Base-by-base conservation (phyloP, 2,113 vertebrate genomes). In the Ovis canadensis region DNA sequence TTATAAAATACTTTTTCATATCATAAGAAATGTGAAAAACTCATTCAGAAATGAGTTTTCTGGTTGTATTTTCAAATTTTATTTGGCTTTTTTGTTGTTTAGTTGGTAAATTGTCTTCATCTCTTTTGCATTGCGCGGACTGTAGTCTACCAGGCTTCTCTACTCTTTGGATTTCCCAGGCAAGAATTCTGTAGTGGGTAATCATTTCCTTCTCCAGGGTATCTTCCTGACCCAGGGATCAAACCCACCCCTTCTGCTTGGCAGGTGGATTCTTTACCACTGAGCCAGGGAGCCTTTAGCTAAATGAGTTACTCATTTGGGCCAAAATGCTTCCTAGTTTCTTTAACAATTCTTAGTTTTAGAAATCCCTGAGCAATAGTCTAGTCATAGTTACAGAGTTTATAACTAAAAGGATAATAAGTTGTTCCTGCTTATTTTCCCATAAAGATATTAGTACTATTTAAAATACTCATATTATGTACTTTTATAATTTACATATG, bases 11-110 rank as follows among this genome's bases (percentile, higher is more conserved):
- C 23, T 81, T 60, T 3, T 57, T 93, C 12, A 15, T 88, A 10
- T 81, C 81, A 60, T 77, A 91, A 90, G 71, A 96, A 90, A 83
- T 89, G 11, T 83, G 25, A 40, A 88, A 91, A 96, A 59, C 27
- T 62, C 17, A 84, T 96, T 15, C 19, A 88, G 29, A 92, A 95
- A 36, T 84, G 52, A 80, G 31, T 94, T 95, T 77, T 95, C n/a
- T 85, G 50, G 15, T 92, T 77, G 50, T 43, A 54, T 93, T 78
- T 95, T 88, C 13, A 91, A 60, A 60, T 95, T 96, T 88, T 96
- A 45, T 25, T 90, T 91, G 13, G 21, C 71, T 25, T 77, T 77
- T 40, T 77, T 77, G 71, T 77, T 77, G 40, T 43, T 77, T 77
- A 27, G 36, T 77, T 77, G 36, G 21, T 77, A 43, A 43, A 27